Percentiles rank a stretch among this genome's conserved stretches.
phyloP scores from a whole-genome alignment of 2,113 vertebrate species.

The Formicarius rufipectus region DNA sequence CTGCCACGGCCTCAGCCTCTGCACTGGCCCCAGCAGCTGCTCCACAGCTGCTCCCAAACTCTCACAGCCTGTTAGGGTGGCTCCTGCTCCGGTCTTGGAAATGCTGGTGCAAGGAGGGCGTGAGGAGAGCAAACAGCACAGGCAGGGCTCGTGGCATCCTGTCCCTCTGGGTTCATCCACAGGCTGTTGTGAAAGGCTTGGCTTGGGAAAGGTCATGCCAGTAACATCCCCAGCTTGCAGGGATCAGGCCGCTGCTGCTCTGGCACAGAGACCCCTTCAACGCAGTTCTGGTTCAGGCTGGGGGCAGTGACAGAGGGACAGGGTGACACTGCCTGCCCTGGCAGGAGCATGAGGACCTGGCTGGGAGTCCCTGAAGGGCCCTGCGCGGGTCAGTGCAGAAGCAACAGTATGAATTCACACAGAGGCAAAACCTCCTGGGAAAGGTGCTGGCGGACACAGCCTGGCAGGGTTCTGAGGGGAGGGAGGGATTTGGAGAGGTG shows the following conservation, averaged over 20 bases:
- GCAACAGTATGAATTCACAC: background rate
- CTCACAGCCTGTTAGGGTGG: background rate
- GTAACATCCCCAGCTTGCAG: too few species aligned
- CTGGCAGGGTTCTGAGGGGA: background rate
- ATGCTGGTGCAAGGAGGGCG: background rate
- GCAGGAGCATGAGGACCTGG: background rate
- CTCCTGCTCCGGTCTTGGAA: background rate
- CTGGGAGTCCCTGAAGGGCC: background rate
- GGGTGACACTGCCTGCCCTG: background rate
- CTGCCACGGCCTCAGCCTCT: background rate
- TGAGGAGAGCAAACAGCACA: background rate
- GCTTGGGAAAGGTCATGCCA: background rate
- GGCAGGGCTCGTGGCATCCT: rapidly evolving
- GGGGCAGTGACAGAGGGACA: rapidly evolving
- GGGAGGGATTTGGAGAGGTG: rapidly evolving
- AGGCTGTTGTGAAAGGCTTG: background rate
- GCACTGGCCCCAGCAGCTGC: conserved; percentile 24
- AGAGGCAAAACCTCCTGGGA: background rate
- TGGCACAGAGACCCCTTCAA: rapidly evolving
- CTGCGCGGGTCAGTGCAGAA: rapidly evolving
- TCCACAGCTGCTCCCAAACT: conserved; percentile 34
- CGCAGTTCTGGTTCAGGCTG: rapidly evolving
- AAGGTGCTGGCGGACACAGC: rapidly evolving
- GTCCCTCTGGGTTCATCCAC: background rate
- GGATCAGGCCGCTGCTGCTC: background rate